Conservation (phyloP, 1,140 invertebrate species). For the Goniozus legneri region DNA sequence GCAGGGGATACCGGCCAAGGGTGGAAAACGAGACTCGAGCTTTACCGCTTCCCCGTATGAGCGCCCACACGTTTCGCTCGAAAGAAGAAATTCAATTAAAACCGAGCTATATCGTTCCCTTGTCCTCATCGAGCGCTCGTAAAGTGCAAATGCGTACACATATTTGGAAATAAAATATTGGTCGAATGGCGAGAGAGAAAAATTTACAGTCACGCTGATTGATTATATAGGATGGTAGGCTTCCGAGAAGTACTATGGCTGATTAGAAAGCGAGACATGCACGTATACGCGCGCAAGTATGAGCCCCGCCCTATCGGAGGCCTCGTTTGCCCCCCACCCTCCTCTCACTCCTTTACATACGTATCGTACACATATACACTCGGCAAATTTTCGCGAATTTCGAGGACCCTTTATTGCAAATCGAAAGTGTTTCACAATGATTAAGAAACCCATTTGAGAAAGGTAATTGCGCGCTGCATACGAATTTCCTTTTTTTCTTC, state of each 20-base stretch:
- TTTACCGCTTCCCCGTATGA: no score
- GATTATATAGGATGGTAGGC: conserved; percentile 45
- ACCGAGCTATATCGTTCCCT: background rate
- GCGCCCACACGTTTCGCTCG: no score
- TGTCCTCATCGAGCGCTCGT: no score
- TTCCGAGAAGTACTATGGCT: conserved; percentile 51
- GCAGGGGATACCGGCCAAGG: conserved; percentile 44
- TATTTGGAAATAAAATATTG: background rate
- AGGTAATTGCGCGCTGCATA: no score
- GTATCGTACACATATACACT: background rate
- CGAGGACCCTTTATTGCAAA: no score
- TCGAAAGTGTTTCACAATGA: no score
- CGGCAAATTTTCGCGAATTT: no score
- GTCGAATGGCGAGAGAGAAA: conserved; percentile 13
- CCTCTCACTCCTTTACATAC: background rate
- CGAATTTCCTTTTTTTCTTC: no score
- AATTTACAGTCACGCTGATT: conserved; percentile 45
- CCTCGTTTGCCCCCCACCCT: conserved; percentile 20
- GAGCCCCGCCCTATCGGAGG: conserved; percentile 37
- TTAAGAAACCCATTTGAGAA: no score
- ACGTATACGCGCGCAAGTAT: conserved; percentile 29
- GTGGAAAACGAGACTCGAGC: conserved; percentile 29
- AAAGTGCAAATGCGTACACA: background rate
- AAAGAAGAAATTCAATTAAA: background rate
- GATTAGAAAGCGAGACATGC: conserved; percentile 42